Base-by-base conservation (phyloP, 1,140 invertebrate species). In the Achroia grisella region DNA sequence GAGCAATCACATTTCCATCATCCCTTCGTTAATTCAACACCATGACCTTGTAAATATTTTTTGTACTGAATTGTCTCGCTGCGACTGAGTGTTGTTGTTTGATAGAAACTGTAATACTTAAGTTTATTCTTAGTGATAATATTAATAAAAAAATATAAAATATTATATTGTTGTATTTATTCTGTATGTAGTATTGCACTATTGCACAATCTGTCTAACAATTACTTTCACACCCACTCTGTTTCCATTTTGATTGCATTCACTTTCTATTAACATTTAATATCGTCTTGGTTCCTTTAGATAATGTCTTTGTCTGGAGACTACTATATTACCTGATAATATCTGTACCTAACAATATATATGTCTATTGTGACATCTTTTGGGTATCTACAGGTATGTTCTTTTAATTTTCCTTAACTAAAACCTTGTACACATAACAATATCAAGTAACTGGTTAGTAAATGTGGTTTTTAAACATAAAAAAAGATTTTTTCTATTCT, bases 81-180 rank as follows among this genome's bases (percentile, higher is more conserved):
- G 69, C 76, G 76, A 84, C 80, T 80, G 78, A 79, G 75, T 74
- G 78, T 80, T 81, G 72, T 80, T 81, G 72, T 82, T 81, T 69
- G 69, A 78, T 82, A 82, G 70, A 79, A 72, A 75, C 78, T 84
- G 78, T 85, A 85, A 76, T 79, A 81, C 74, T 78, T 84, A 82
- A 85, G 81, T 73, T 85, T 79, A 82, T 77, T 70, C 79, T 85
- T 85, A 85, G 81, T 85, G 70, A 85, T 85, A 81, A 77, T 82
- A 85, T 79, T 79, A 81, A 85, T 64, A 76, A 82, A 79, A 23
- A 77, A 64, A 65, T 65, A 72, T 69, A 71, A 84, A 81, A 79
- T 72, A 62, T 65, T 57, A 50, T 31, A 17, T 30, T 61, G 61
- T 76, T 75, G 68, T 76, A 52, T 79, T 71, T 72, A 71, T 77